Percentiles rank a stretch among this genome's conserved stretches.
Conservation (phyloP, 1,140 invertebrate genomes). For the Pantala flavescens region DNA sequence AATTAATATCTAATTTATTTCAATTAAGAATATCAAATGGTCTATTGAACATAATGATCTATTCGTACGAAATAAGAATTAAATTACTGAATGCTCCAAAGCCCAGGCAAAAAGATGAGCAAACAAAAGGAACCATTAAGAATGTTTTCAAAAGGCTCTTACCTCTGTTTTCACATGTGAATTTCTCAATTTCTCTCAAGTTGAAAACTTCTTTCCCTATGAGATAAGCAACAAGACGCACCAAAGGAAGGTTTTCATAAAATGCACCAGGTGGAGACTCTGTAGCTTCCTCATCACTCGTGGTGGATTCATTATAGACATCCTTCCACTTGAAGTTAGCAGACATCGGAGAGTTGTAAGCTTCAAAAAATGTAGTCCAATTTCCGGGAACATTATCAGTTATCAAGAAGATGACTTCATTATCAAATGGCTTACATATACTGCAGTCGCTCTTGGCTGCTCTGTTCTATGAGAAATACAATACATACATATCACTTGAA, state of each 20-base stretch:
- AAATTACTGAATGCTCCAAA: no score
- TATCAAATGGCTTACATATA: conserved; percentile 18
- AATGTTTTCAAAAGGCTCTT: conserved; percentile 17
- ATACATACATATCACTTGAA: no score
- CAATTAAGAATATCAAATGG: no score
- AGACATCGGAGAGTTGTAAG: conserved; percentile 57
- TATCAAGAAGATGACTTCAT: conserved; percentile 96
- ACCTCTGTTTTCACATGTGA: conserved; percentile 93
- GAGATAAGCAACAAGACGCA: conserved; percentile 93
- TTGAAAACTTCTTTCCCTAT: conserved; percentile 93
- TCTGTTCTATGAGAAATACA: background rate
- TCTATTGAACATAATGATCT: no score
- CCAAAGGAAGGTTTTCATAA: conserved; percentile 53
- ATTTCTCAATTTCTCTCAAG: conserved; percentile 81
- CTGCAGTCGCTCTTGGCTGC: conserved; percentile 7
- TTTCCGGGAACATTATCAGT: conserved; percentile 94
- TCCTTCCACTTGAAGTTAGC: conserved; percentile 33
- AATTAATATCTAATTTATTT: no score
- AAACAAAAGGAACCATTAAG: no score
- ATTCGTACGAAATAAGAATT: no score
- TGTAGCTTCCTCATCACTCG: background rate
- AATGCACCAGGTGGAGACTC: background rate
- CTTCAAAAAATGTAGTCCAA: conserved; percentile 73
- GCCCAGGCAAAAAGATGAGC: no score
- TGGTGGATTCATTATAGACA: background rate